Conservation (phyloP, 2,113 vertebrate genomes). For the Columbina picui region DNA sequence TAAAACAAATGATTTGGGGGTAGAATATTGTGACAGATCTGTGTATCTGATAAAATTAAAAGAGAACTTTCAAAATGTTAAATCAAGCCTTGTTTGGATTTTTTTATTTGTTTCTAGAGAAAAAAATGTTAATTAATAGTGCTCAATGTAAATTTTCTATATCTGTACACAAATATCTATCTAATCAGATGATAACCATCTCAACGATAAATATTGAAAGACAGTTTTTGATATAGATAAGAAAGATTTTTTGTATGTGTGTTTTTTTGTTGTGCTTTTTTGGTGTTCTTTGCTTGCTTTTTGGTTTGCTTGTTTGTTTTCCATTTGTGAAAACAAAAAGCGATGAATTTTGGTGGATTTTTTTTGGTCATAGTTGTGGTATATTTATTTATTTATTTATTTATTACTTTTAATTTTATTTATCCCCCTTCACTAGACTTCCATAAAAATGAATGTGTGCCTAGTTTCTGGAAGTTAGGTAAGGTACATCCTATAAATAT, state of each 20-base stretch:
- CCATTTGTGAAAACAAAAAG: not conserved
- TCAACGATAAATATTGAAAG: not conserved
- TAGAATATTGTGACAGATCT: not conserved
- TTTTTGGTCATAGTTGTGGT: not conserved
- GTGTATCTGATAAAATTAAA: not conserved
- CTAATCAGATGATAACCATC: not conserved
- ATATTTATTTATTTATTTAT: no score
- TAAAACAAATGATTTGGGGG: not conserved
- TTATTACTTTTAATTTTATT: no score
- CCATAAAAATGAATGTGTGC: not conserved
- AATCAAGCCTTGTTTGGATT: fast-evolving
- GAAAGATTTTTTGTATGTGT: not conserved
- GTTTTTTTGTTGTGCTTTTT: no score
- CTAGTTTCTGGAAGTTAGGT: not conserved
- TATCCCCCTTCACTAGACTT: not conserved
- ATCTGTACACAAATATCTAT: not conserved
- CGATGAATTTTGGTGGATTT: not conserved
- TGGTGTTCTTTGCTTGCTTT: no score
- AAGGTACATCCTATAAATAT: not conserved
- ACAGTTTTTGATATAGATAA: not conserved
- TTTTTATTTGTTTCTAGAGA: not conserved
- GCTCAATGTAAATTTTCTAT: not conserved
- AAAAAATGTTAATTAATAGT: not conserved
- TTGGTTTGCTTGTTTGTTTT: not conserved
- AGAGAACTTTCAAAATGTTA: not conserved